A percentile compares a stretch with the other conserved stretches of the same genome.
Evolutionary conservation across 2,888 invertebrate species (phyloP).

Genomic region (Lasioglossum morio): DNA sequence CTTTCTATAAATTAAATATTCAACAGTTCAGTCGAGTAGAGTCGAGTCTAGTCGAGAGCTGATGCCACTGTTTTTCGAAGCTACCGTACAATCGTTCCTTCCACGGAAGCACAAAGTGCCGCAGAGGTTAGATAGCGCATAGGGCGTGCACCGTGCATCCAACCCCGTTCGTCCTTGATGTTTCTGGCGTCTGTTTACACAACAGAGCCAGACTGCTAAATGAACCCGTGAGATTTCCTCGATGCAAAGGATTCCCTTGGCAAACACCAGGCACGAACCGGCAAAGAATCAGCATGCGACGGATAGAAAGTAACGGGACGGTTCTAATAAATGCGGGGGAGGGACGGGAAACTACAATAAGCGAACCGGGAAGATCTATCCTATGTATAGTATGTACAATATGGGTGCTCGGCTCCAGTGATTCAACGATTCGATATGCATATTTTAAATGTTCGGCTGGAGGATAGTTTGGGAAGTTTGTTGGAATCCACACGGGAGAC

Average conservation of each 20-base stretch:
- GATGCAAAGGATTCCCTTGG: constrained; percentile 67
- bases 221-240: constrained; percentile 72
- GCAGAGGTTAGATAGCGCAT: constrained; percentile 37
- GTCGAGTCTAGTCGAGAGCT: constrained; percentile 15
- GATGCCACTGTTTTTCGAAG: constrained; percentile 45
- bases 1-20: constrained; percentile 54
- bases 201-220: constrained; percentile 71
- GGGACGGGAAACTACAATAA: constrained; percentile 28
- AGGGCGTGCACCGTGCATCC: not conserved
- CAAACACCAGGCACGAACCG: constrained; percentile 53
- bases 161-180: constrained; percentile 29
- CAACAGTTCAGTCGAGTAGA: constrained; percentile 45
- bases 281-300: constrained; percentile 16
- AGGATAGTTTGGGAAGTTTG: constrained; percentile 7
- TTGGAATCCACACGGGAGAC: constrained; percentile 11
- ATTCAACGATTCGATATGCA: constrained; percentile 18
- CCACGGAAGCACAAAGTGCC: constrained; percentile 32
- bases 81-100: constrained; percentile 38
- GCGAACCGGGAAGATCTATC: not conserved
- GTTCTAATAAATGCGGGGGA: constrained; percentile 50
- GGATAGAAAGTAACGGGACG: not conserved
- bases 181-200: constrained; percentile 61
- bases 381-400: not conserved
- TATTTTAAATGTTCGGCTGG: constrained; percentile 10
- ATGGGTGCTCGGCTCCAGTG: not conserved